Conservation (phyloP, 2,888 invertebrate genomes). For the Heteropelma amictum region DNA sequence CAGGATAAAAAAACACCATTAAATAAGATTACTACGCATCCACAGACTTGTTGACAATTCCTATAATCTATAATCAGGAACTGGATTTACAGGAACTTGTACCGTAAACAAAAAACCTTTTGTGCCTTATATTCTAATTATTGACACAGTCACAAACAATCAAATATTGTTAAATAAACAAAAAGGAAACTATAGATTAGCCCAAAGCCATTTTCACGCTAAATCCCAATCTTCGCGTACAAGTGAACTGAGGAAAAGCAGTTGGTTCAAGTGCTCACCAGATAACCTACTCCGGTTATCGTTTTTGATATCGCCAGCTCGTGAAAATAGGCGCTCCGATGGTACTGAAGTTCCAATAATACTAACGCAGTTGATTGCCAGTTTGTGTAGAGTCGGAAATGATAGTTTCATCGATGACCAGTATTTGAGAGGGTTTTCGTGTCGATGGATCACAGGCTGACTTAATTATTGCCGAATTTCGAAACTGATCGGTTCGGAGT, state of each 20-base stretch:
- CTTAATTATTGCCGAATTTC: constrained; percentile 39
- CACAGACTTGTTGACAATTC: neutral
- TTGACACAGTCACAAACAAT: neutral
- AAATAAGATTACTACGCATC: no score
- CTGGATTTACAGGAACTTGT: neutral
- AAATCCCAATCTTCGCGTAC: constrained; percentile 5
- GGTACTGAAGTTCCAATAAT: constrained; percentile 28
- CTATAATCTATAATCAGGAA: neutral
- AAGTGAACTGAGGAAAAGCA: constrained; percentile 29
- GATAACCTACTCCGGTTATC: constrained; percentile 31
- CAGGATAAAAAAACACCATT: no score
- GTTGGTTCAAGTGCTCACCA: constrained; percentile 13
- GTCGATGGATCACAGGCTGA: constrained; percentile 32
- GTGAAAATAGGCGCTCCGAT: constrained; percentile 34
- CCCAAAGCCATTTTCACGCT: neutral
- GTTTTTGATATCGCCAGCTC: constrained; percentile 27
- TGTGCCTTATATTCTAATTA: neutral
- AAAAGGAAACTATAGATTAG: neutral
- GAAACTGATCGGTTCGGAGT: constrained; percentile 18
- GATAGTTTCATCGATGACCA: constrained; percentile 20
- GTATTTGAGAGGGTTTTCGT: constrained; percentile 28
- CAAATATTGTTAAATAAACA: neutral
- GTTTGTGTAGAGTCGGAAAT: constrained; percentile 16
- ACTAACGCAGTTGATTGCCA: constrained; percentile 25
- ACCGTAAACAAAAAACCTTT: neutral